Conservation (phyloP, 2,888 invertebrate species). For the Dasypolia templi region DNA sequence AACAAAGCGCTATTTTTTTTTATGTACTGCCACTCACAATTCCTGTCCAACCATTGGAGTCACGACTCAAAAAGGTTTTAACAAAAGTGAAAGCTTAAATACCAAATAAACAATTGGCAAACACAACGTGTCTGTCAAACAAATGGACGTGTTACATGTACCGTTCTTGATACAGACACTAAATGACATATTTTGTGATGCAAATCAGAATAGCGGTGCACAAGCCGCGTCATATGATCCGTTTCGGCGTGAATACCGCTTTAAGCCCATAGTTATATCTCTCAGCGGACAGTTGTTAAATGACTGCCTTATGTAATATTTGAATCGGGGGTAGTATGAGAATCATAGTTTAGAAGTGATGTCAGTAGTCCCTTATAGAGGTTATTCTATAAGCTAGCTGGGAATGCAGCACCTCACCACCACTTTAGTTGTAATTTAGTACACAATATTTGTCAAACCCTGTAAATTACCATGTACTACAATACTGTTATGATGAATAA, state of each 20-base stretch:
- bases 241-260: slow-evolving; percentile 25
- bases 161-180: slow-evolving; percentile 20
- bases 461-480: too few relatives aligned
- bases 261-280: neutral
- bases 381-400: too few relatives aligned
- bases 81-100: neutral
- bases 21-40: neutral
- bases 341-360: too few relatives aligned
- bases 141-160: neutral
- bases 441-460: too few relatives aligned
- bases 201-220: slow-evolving; percentile 60
- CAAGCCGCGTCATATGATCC: slow-evolving; percentile 53
- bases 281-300: slow-evolving; percentile 10
- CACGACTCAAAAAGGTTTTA: neutral
- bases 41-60: neutral
- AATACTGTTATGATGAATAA: too few relatives aligned
- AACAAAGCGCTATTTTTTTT: neutral
- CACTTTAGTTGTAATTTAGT: too few relatives aligned
- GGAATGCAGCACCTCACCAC: too few relatives aligned
- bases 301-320: slow-evolving; percentile 19
- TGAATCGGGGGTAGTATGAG: too few relatives aligned
- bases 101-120: slow-evolving; percentile 26
- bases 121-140: slow-evolving; percentile 24
- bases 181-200: slow-evolving; percentile 67
- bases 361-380: too few relatives aligned